Conservation (phyloP, 2,888 invertebrate genomes). For the Drosophila kokeensis region DNA sequence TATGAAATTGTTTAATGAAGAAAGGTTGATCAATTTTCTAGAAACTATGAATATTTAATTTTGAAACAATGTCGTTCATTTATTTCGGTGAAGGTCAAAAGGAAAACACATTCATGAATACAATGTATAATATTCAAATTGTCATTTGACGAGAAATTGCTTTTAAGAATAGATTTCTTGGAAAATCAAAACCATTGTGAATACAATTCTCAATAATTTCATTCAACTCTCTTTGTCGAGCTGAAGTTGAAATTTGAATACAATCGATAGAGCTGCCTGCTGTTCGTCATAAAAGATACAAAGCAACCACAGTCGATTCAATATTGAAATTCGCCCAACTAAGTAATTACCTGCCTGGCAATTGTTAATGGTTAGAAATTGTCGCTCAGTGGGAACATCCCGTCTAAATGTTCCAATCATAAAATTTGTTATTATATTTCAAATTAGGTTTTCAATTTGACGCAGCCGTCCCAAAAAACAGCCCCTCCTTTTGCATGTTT, state of each 20-base stretch:
- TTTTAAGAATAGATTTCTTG: not conserved
- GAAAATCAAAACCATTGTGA: not conserved
- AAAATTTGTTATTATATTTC: slow-evolving; percentile 54
- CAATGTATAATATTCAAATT: not conserved
- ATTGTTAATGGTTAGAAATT: slow-evolving; percentile 45
- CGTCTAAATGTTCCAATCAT: slow-evolving; percentile 52
- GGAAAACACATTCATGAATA: not conserved
- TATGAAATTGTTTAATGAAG: not conserved
- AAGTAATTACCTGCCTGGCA: slow-evolving; percentile 61
- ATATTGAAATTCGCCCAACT: slow-evolving; percentile 20
- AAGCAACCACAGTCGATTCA: slow-evolving; percentile 10
- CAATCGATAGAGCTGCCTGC: slow-evolving; percentile 18
- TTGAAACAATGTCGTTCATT: not conserved
- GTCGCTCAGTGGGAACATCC: slow-evolving; percentile 3
- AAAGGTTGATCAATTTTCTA: accelerated
- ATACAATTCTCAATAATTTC: not conserved
- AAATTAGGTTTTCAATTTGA: slow-evolving; percentile 63
- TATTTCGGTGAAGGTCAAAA: not conserved
- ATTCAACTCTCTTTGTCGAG: not conserved
- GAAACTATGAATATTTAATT: not conserved
- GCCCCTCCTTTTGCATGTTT: not conserved
- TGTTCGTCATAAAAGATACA: not conserved
- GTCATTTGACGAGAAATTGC: not conserved
- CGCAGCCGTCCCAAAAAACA: slow-evolving; percentile 9
- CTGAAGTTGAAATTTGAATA: slow-evolving; percentile 4